Evolutionary conservation across 2,888 invertebrate species (phyloP), one percentile per base, ranked within the genome.

Genomic region (Drosophila limbata): DNA sequence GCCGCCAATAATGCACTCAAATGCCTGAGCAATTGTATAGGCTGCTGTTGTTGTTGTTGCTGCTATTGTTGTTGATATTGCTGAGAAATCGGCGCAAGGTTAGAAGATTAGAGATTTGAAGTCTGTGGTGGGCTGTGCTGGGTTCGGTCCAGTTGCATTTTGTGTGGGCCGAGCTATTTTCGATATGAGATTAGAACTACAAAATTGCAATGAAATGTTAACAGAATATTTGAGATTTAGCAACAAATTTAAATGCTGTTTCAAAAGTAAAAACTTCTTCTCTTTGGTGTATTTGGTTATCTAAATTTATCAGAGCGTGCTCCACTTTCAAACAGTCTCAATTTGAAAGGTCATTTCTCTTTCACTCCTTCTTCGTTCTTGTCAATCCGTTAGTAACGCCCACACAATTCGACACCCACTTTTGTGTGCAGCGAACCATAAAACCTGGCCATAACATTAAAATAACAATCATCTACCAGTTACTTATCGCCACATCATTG

Each of bases 341-440:
- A 40, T 31, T 57, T 25, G 37, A 70, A 62, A 62, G 40, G 61
- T 53, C 61, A 75, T 64, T 69, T 75, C 63, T 57, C 72, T 44
- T 75, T 72, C 53, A 47, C 62, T 56, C 52, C 65, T 55, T 53
- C 52, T 55, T 45, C 39, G 69, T 69, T 76, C 67, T 81, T 84
- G 82, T 83, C 84, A 83, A 84, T 82, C 82, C 82, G 82, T 84
- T 83, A 82, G 84, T 65, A 73, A 84, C 84, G 85, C 84, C 83
- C 77, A 74, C 67, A 81, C 81, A 75, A 81, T 80, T 84, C 77
- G 79, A 80, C 86, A 82, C 84, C 71, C 82, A 76, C 69, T 84
- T 65, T 73, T 69, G 55, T 52, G 60, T 44, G 42, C 71, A 61
- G 51, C 56, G 44, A 55, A 71, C 28, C 44, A 56, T 47, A 61